Evolutionary conservation across 2,113 vertebrate genomes (phyloP).

Genomic region (Lophochroa leadbeateri): DNA sequence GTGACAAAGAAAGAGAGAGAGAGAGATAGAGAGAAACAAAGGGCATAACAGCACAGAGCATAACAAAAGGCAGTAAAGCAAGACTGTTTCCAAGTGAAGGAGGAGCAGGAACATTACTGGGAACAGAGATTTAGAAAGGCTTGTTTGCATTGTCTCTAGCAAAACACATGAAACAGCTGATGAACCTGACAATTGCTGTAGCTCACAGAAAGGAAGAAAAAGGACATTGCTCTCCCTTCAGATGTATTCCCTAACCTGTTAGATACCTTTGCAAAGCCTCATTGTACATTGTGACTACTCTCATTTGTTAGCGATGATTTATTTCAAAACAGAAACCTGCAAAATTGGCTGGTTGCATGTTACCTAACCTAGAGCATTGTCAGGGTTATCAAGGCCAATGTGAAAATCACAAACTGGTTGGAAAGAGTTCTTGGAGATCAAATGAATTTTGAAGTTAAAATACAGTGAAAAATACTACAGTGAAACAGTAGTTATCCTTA

Average conservation of each 20-base stretch:
- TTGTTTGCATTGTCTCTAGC: background rate
- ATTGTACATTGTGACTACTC: background rate
- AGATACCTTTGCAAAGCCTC: background rate
- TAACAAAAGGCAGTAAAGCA: background rate
- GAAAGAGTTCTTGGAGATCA: background rate
- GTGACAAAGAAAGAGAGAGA: background rate
- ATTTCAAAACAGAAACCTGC: background rate
- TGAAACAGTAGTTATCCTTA: background rate
- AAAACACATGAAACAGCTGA: background rate
- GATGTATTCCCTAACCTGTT: background rate
- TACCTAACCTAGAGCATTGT: background rate
- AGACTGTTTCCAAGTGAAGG: background rate
- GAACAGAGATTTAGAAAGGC: background rate
- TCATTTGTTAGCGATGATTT: background rate
- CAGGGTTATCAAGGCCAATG: background rate
- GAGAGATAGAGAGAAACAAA: background rate
- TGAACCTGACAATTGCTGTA: background rate
- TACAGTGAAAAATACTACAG: background rate
- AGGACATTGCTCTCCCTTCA: background rate
- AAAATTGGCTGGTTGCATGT: background rate
- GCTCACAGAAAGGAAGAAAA: constrained; percentile 2
- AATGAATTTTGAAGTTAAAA: background rate
- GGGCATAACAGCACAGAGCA: background rate
- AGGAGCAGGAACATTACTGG: background rate
- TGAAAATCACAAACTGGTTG: background rate